These are phyloP conservation scores for Hyperoodon ampullatus DNA, from an alignment of 2,113 vertebrate species.

Conservation along the genomic window DNA sequence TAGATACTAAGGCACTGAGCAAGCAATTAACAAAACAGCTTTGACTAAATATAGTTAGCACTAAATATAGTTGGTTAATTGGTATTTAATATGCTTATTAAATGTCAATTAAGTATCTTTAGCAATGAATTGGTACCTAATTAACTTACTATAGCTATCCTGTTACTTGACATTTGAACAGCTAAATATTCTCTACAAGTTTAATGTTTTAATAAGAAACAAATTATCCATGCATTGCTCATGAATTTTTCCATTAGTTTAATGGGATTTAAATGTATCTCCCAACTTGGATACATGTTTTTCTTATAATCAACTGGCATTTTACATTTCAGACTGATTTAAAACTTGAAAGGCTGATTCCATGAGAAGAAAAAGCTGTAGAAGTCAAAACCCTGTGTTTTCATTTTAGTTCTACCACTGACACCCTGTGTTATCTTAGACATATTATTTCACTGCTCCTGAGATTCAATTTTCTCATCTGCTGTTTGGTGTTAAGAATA, in stretches of 20 bases:
- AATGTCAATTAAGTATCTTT: conserved; percentile 84
- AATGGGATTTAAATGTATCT: conserved; percentile 83
- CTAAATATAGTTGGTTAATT: conserved; percentile 84
- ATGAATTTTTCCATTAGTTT: conserved; percentile 82
- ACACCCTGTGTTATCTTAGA: background rate
- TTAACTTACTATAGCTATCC: conserved; percentile 84
- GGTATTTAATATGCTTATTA: conserved; percentile 84
- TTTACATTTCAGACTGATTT: conserved; percentile 69
- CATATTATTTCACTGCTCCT: background rate
- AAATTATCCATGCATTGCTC: conserved; percentile 84
- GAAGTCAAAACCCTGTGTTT: background rate
- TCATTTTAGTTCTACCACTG: background rate
- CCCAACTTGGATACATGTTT: conserved; percentile 77
- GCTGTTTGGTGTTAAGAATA: background rate
- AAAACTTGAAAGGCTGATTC: conserved; percentile 50
- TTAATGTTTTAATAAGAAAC: conserved; percentile 88
- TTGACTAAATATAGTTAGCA: conserved; percentile 82
- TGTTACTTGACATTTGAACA: conserved; percentile 83
- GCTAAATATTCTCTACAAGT: conserved; percentile 85
- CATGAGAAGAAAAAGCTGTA: background rate
- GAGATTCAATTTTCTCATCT: background rate
- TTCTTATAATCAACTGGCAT: conserved; percentile 79
- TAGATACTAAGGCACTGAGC: conserved; percentile 73
- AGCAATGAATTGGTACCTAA: conserved; percentile 83
- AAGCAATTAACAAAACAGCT: conserved; percentile 82